Evolutionary conservation across 1,140 invertebrate species (phyloP).

Genomic region (Cydia strobilella): DNA sequence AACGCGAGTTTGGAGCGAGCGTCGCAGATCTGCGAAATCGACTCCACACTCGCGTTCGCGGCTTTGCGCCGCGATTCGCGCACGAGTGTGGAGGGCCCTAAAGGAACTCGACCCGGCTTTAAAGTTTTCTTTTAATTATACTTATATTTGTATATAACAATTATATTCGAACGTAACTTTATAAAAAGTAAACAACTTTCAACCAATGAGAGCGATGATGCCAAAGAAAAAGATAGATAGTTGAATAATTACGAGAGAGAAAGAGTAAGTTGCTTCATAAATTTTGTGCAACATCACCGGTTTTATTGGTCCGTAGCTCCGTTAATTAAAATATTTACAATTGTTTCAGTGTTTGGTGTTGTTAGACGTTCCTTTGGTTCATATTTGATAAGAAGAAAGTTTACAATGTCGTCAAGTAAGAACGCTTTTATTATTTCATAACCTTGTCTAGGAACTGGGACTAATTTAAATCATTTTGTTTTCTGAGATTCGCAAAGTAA

Average conservation of each 20-base stretch:
- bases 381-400: slow-evolving; percentile 14
- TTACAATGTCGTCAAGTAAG: slow-evolving; percentile 29
- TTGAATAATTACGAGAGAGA: neutral
- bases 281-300: slow-evolving; percentile 24
- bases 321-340: slow-evolving; percentile 18
- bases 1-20: no score
- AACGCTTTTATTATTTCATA: neutral
- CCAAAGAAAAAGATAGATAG: neutral
- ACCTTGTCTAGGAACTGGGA: neutral
- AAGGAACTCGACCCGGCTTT: no score
- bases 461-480: neutral
- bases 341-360: slow-evolving; percentile 23
- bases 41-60: no score
- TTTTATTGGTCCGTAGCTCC: neutral
- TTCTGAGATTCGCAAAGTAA: neutral
- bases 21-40: no score
- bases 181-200: slow-evolving; percentile 5
- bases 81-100: no score
- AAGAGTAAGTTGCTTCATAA: slow-evolving; percentile 23
- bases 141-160: neutral
- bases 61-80: no score
- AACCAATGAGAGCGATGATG: neutral
- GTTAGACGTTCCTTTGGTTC: slow-evolving; percentile 27
- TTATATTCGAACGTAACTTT: neutral
- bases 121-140: no score